Evolutionary conservation across 2,888 invertebrate species (phyloP), one percentile per base, ranked within the genome.

Genomic region (Drosophila koepferae): DNA sequence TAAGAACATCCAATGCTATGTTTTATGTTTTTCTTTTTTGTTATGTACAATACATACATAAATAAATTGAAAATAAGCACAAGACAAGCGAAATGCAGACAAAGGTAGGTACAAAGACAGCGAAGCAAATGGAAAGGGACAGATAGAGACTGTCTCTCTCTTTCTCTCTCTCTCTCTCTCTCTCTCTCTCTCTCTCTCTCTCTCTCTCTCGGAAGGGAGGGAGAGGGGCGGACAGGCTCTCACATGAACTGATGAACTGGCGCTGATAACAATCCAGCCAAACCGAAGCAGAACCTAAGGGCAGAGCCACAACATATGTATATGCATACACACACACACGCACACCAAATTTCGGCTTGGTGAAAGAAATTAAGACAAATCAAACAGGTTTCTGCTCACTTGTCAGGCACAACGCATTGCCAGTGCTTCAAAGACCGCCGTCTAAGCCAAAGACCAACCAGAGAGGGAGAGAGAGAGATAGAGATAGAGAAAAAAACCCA

Each of bases 321-420:
- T 12, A 28, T 18, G 2, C 14, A 48, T 9, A 28, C 31, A 49
- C 43, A 40, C 54, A 23, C 53, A 53, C 55, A 20, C 18, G 18
- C 38, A 28, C 59, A 31, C 46, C 38, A 44, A 65, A 62, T 66
- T 85, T 81, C 63, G 66, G 54, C 54, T 76, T 76, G 72, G 68
- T 73, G 66, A 65, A 72, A 73, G 86, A 86, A 82, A 82, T 86
- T 80, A 86, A 86, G 86, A 86, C 83, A 80, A 82, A 76, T 82
- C 86, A 86, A 82, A 82, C 82, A 86, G 82, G 82, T 82, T 82
- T 81, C 62, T 63, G 54, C 70, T 64, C 55, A 63, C 55, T 71
- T 63, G 49, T 44, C 63, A 68, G 63, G 49, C 59, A 60, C 56
- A 68, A 36, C 44, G 69, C 55, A 40, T 64, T 55, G 43, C 40